A percentile compares a stretch with the other conserved stretches of the same genome.
Evolutionary conservation across 1,140 invertebrate species (phyloP).

Genomic region (Schlechtendalia chinensis): DNA sequence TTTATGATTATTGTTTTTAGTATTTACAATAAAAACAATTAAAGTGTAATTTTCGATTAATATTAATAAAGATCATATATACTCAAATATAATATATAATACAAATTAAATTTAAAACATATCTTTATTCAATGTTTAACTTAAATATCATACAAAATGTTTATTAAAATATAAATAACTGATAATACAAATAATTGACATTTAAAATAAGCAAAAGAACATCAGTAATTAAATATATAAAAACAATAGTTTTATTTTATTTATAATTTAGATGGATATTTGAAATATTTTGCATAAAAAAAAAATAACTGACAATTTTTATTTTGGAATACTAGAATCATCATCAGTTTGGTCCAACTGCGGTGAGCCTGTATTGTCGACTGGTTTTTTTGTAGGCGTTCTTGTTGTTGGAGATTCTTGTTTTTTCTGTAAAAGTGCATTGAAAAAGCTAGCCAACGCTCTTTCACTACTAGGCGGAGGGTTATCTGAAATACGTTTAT

Average conservation of each 20-base stretch:
- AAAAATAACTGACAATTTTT: background rate
- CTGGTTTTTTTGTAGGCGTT: constrained; percentile 24
- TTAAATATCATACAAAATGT: no score
- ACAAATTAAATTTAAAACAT: no score
- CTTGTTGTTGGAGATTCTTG: constrained; percentile 56
- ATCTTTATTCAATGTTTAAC: no score
- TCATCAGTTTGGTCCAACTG: constrained; percentile 17
- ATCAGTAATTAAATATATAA: background rate
- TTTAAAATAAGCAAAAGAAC: background rate
- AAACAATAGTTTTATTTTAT: background rate
- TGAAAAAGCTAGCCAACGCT: constrained; percentile 96
- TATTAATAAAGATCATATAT: no score
- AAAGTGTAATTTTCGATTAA: no score
- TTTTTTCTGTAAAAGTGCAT: constrained; percentile 93
- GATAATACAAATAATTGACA: background rate
- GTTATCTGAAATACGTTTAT: constrained; percentile 56
- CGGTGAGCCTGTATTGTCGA: constrained; percentile 20
- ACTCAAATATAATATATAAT: no score
- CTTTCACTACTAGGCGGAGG: constrained; percentile 71
- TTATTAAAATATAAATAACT: background rate
- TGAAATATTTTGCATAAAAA: constrained; percentile 1
- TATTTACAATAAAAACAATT: no score
- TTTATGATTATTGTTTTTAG: no score
- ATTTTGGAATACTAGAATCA: constrained; percentile 38
- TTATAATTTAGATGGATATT: background rate